phyloP scores from a whole-genome alignment of 2,113 vertebrate genomes.

The Chiloscyllium plagiosum region DNA sequence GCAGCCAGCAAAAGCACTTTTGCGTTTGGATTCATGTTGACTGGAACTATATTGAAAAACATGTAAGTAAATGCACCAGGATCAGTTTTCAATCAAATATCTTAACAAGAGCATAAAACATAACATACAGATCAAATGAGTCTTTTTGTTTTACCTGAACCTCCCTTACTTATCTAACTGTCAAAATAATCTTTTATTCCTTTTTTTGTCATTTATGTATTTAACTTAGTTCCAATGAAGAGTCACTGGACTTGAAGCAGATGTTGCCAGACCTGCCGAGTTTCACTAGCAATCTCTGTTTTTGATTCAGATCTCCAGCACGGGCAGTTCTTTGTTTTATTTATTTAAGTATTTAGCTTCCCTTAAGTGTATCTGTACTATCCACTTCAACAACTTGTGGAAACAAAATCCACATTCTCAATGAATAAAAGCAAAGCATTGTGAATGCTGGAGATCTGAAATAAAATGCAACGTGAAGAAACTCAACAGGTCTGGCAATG shows the following conservation, averaged over 20 bases:
- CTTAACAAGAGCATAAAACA: background rate
- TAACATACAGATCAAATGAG: background rate
- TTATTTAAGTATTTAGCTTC: background rate
- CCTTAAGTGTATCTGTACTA: background rate
- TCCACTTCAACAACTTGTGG: background rate
- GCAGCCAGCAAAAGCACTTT: constrained; percentile 58
- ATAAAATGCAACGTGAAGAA: too few species aligned
- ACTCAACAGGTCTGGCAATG: too few species aligned
- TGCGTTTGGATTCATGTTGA: constrained; percentile 49
- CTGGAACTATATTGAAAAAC: constrained; percentile 49
- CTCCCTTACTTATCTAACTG: background rate
- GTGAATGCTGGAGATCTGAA: too few species aligned
- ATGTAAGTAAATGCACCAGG: background rate
- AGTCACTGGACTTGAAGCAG: too few species aligned
- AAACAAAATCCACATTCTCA: background rate
- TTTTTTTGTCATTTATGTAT: background rate
- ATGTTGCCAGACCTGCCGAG: too few species aligned
- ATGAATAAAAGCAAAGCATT: too few species aligned
- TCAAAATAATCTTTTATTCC: background rate
- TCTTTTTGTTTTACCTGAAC: background rate
- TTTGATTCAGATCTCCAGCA: too few species aligned
- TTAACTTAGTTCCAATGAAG: background rate
- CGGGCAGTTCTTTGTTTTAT: too few species aligned
- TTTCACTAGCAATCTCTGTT: too few species aligned
- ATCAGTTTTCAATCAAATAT: background rate